Conservation (phyloP, 64 coral and sea anemone genomes). For the Dendrophyllia cribrosa region DNA sequence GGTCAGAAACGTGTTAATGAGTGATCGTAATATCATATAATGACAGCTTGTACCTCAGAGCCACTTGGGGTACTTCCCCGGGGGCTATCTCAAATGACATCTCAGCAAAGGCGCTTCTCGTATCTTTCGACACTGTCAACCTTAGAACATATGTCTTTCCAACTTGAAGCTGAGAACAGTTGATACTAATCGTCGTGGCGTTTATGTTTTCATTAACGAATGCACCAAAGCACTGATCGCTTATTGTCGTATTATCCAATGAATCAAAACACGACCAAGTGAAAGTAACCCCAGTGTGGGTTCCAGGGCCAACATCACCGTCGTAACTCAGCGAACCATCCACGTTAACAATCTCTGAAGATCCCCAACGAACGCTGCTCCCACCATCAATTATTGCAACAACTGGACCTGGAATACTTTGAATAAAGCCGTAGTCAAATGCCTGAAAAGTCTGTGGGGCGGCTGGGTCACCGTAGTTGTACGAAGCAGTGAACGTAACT, state of each 20-base stretch:
- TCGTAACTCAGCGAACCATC: constrained; percentile 43
- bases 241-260: background rate
- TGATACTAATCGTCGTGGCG: background rate
- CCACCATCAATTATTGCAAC: constrained; percentile 36
- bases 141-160: background rate
- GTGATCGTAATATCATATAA: too few species aligned
- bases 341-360: background rate
- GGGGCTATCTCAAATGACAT: constrained; percentile 13
- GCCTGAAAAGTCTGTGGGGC: background rate
- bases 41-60: background rate
- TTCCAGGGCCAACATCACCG: constrained; percentile 40
- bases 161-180: background rate
- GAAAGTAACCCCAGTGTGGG: background rate
- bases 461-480: background rate
- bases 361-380: constrained; percentile 14
- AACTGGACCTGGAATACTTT: constrained; percentile 6
- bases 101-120: background rate
- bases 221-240: constrained; percentile 12
- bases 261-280: constrained; percentile 24
- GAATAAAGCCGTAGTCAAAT: constrained; percentile 41
- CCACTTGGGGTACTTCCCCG: background rate
- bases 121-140: constrained; percentile 24
- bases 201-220: background rate
- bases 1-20: too few species aligned
- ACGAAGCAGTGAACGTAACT: constrained; percentile 13